Conservation (phyloP, 2,888 invertebrate genomes). For the Rhagophthalmus giganteus region DNA sequence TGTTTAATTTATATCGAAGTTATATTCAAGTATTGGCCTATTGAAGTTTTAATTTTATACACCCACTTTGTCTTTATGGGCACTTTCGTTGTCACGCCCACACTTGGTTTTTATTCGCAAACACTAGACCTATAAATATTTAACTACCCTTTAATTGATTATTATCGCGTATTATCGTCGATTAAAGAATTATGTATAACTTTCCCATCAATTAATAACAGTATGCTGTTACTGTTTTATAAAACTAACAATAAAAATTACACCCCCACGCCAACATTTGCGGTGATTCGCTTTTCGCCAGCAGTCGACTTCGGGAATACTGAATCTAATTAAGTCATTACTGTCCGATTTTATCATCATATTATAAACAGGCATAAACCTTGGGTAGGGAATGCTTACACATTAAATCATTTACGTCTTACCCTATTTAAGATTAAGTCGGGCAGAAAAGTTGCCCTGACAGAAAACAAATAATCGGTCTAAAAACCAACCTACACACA, state of each 20-base stretch:
- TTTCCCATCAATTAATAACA: no score
- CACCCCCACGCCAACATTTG: no score
- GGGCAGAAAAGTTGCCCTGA: slow-evolving; percentile 6
- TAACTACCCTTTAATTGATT: neutral
- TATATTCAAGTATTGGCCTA: no score
- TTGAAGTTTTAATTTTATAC: no score
- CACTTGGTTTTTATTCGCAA: no score
- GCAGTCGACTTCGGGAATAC: neutral
- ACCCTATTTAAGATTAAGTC: neutral
- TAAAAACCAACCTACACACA: neutral
- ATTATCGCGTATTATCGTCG: neutral
- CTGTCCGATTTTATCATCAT: slow-evolving; percentile 9
- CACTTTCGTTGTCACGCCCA: no score
- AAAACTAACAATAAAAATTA: no score
- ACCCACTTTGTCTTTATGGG: no score
- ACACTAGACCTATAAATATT: no score
- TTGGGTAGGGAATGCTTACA: neutral
- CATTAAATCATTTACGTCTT: slow-evolving; percentile 11
- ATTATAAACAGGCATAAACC: slow-evolving; percentile 6
- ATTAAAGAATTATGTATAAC: no score
- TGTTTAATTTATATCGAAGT: no score
- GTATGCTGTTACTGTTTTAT: no score
- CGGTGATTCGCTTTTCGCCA: neutral
- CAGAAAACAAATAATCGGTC: slow-evolving; percentile 4
- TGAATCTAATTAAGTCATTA: slow-evolving; percentile 8